Percentiles rank a stretch among this genome's conserved stretches.
Evolutionary conservation across 2,888 invertebrate genomes (phyloP).

Genomic region (Leptothorax acervorum): DNA sequence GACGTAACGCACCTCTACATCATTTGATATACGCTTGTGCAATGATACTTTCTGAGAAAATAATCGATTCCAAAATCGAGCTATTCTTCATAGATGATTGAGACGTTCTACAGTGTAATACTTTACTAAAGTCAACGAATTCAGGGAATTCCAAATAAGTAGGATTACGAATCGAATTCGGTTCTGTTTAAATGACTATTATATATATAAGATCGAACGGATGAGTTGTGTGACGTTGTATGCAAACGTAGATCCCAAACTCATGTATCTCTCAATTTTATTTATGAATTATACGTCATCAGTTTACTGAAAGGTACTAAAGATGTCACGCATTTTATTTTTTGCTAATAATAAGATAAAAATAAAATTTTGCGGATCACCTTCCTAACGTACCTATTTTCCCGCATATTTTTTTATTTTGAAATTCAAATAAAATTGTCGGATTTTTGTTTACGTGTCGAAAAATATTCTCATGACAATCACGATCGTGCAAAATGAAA

Average conservation of each 20-base stretch:
- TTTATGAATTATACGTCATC: conserved; percentile 24
- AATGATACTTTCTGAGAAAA: not conserved
- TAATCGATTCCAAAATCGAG: too few relatives aligned
- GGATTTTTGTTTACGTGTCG: not conserved
- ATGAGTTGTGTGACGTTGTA: too few relatives aligned
- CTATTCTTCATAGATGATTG: not conserved
- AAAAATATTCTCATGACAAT: not conserved
- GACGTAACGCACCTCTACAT: too few relatives aligned
- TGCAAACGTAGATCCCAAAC: too few relatives aligned
- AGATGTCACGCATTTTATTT: conserved; percentile 15
- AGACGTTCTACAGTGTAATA: not conserved
- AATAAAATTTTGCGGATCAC: conserved; percentile 1
- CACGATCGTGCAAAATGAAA: not conserved
- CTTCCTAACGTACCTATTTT: not conserved
- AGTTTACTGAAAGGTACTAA: conserved; percentile 47
- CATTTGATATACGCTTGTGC: too few relatives aligned
- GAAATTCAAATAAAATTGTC: not conserved
- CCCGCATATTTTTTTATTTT: not conserved
- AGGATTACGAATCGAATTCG: too few relatives aligned
- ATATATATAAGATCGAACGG: too few relatives aligned
- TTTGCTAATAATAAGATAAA: conserved; percentile 20
- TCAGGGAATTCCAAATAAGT: too few relatives aligned
- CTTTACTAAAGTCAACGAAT: not conserved
- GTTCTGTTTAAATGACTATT: too few relatives aligned
- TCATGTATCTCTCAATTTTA: not conserved